Evolutionary conservation across 2,113 vertebrate species (phyloP), one percentile per base, ranked within the genome.

Genomic region (Toxostoma redivivum): DNA sequence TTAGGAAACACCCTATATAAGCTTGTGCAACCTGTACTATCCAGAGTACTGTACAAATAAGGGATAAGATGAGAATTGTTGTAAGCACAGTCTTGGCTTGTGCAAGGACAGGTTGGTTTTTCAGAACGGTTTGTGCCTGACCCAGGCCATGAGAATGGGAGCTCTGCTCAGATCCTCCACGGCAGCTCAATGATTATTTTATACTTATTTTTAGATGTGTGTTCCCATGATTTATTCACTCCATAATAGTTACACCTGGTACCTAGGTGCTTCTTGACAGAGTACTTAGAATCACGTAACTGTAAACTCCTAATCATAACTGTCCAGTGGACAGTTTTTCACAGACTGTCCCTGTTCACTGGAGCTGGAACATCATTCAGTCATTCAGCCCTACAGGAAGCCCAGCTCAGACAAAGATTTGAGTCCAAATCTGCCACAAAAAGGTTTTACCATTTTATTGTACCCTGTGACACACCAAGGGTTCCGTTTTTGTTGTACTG

Each of bases 391-490:
- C 2, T 5, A 25, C 0, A 37, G 30, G 31, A 57, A 78, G 57
- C 51, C 16, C 47, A 57, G 8, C 33, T 57, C 40, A 10, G 30
- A 11, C 17, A 54, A 47, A 70, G 45, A 23, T 18, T 40, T 17
- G 12, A 85, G 11, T 27, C 42, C 1, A 0, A 21, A 50, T 33
- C 33, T 74, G 48, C 30, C 80, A 25, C 24, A 4, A 6, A 48
- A 58, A 74, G 6, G 16, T 76, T 81, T 82, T 40, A 31, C 35
- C 28, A 8, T 14, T 81, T 81, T 11, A 1, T 35, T 77, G 21
- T 45, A n/a, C 3, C 1, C 27, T 56, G 2, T 61, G 40, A 31
- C 1, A 12, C 37, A 53, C 18, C 17, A 13, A 19, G 8, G 7
- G 33, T 28, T 56, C 30, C 11, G 42, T 42, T 86, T 50, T 18